Evolutionary conservation across 2,797 vertebrate genomes (phyloP), one percentile per base, ranked within the genome.

Genomic region (Emydoidea blandingii): DNA sequence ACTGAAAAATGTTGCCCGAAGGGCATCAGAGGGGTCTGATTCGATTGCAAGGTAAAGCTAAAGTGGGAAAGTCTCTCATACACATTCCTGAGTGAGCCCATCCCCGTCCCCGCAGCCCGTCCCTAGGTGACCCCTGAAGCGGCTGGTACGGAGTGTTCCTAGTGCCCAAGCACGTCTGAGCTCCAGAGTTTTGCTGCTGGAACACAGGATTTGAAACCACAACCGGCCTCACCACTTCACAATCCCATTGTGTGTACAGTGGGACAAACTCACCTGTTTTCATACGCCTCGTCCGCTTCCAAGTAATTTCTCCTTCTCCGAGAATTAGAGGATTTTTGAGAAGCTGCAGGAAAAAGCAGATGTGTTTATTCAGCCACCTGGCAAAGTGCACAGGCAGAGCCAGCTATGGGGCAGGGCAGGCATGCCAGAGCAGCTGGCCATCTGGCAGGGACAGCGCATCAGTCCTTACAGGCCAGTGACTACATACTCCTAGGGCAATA

Each of bases 251-350:
- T 19, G 10, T 23, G 4, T 21, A 23, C 47, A 31, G 76, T 6
- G 14, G 37, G 80, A 21, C 19, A 50, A 80, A 52, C 47, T 21
- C 74, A 98, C 98, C 98, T 98, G 98, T 99, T 99, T 95, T 98
- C 98, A 31, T 99, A 98, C 1, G 98, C 98, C 29, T 95, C 97
- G 89, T 98, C 98, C 83, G 97, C 95, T 37, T 97, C 92, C 59
- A 97, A 97, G 10, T 90, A 93, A 81, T 98, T 98, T 41, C 96
- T 90, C 2, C 98, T 97, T 91, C 98, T 96, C 56, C 94, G 59
- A 5, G 98, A 98, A 41, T 98, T 94, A 4, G 98, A 97, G 6
- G 98, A 54, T 81, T 97, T 98, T 94, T 98, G 98, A 92, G 98
- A 97, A 95, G 98, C 98, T 99, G 97, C 96, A 34, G 91, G 82